Percentiles rank a stretch among this genome's conserved stretches.
These are phyloP conservation scores for Xerus rutilus DNA, from an alignment of 2,797 vertebrate species.

Conservation along the genomic window DNA sequence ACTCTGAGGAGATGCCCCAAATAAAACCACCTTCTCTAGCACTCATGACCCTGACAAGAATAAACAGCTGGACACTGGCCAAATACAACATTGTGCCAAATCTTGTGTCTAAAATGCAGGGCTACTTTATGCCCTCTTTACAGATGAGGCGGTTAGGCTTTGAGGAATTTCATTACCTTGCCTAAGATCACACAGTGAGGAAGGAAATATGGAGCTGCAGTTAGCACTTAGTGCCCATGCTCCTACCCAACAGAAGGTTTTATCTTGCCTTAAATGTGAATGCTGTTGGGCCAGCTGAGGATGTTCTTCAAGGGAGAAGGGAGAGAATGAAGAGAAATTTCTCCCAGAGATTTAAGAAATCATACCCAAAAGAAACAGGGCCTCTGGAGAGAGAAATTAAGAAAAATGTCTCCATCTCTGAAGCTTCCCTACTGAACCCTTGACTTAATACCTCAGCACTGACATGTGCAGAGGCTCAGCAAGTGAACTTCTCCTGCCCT, in stretches of 20 bases:
- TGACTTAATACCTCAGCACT: background rate
- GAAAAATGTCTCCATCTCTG: background rate
- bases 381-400: slow-evolving; percentile 16
- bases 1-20: background rate
- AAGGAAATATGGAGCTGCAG: background rate
- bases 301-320: background rate
- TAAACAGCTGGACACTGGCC: background rate
- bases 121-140: background rate
- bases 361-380: background rate
- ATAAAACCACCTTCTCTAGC: slow-evolving; percentile 20
- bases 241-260: background rate
- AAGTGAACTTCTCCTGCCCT: background rate
- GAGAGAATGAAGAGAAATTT: slow-evolving; percentile 33
- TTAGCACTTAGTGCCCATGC: background rate
- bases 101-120: slow-evolving; percentile 21
- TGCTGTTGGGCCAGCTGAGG: background rate
- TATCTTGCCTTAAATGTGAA: background rate
- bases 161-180: background rate
- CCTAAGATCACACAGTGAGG: background rate
- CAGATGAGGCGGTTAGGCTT: background rate
- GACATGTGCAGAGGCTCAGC: background rate
- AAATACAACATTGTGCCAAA: slow-evolving; percentile 15
- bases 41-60: background rate
- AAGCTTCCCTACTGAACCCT: background rate
- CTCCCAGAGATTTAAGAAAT: slow-evolving; percentile 11